These are phyloP conservation scores for Trichoplusia ni DNA, from an alignment of 1,140 invertebrate species.

Conservation along the genomic window DNA sequence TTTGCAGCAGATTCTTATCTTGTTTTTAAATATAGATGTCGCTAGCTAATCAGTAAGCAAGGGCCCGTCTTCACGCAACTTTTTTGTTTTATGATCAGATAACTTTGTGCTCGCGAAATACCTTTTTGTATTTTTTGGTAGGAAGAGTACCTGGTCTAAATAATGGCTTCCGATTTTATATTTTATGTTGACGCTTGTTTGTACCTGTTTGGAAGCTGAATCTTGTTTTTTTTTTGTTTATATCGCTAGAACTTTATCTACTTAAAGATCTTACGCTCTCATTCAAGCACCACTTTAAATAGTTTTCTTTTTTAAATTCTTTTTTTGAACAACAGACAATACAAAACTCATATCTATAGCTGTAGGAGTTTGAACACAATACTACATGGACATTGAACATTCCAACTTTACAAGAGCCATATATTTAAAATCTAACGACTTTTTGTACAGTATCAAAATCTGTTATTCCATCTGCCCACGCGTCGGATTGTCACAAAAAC, in stretches of 20 bases:
- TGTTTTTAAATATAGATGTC: constrained; percentile 9
- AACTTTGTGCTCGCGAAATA: constrained; percentile 21
- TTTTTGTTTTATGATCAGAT: constrained; percentile 30
- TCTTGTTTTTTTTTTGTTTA: constrained; percentile 6
- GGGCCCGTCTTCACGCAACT: constrained; percentile 8
- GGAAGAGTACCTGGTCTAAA: constrained; percentile 5
- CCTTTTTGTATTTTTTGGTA: constrained; percentile 21
- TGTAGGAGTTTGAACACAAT: constrained; percentile 2
- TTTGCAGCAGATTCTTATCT: background rate
- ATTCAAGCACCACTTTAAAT: background rate
- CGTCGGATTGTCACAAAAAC: constrained; percentile 58
- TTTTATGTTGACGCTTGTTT: constrained; percentile 13
- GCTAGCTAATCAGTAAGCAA: constrained; percentile 28
- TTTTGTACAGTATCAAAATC: constrained; percentile 20
- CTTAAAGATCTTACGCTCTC: too few relatives aligned
- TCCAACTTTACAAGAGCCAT: background rate
- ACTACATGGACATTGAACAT: background rate
- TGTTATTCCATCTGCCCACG: constrained; percentile 72
- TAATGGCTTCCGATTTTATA: constrained; percentile 23
- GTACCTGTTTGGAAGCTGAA: background rate
- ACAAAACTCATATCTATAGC: too few relatives aligned
- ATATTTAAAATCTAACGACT: constrained; percentile 11
- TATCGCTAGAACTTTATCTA: background rate
- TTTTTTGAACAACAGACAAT: too few relatives aligned
- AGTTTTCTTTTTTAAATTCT: background rate